phyloP scores from a whole-genome alignment of 2,113 vertebrate genomes.

The Aleadryas rufinucha region DNA sequence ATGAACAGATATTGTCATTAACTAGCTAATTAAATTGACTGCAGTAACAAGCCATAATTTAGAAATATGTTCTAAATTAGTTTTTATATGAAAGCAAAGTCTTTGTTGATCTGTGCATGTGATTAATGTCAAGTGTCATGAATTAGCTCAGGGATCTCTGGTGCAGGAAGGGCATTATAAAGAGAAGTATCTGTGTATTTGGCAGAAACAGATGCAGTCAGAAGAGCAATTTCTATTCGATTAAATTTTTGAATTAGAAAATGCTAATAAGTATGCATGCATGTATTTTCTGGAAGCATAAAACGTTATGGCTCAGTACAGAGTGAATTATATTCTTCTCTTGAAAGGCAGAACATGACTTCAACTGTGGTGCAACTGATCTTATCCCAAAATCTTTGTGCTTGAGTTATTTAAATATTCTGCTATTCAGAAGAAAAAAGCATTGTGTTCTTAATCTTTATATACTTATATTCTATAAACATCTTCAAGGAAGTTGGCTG shows the following conservation, averaged over 20 bases:
- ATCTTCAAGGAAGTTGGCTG: not conserved
- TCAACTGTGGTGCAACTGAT: not conserved
- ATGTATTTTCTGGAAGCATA: not conserved
- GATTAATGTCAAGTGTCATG: constrained; percentile 69
- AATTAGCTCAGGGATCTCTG: constrained; percentile 58
- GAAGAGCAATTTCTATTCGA: not conserved
- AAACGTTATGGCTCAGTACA: not conserved
- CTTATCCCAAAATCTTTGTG: not conserved
- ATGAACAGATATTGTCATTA: constrained; percentile 76
- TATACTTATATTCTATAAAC: not conserved
- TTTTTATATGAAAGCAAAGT: constrained; percentile 68
- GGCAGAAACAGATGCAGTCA: constrained; percentile 17
- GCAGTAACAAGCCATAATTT: constrained; percentile 70
- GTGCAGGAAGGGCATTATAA: constrained; percentile 12
- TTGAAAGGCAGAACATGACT: not conserved
- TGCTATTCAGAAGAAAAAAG: not conserved
- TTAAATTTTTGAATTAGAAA: constrained; percentile 30
- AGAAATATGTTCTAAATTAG: constrained; percentile 74
- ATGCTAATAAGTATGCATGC: not conserved
- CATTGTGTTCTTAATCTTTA: not conserved
- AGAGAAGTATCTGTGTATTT: constrained; percentile 1
- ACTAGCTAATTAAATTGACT: constrained; percentile 74
- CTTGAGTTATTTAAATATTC: not conserved
- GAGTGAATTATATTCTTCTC: not conserved
- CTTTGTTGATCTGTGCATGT: constrained; percentile 71